Evolutionary conservation across 2,113 vertebrate genomes (phyloP), one percentile per base, ranked within the genome.

Genomic region (Caloenas nicobarica): DNA sequence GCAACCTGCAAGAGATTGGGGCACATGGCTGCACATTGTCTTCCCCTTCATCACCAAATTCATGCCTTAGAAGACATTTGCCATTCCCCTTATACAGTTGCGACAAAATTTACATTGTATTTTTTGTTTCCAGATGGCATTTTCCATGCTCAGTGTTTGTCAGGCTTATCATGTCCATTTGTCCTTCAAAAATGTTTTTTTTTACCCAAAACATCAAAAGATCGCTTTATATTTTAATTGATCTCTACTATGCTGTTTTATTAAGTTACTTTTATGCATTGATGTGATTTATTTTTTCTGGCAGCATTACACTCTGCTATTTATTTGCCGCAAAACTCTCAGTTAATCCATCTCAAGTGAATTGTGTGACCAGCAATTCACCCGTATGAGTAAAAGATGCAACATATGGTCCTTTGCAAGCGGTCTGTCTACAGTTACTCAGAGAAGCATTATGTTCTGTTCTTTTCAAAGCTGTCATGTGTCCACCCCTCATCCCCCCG

Each of bases 111-210:
- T 70, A 54, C 16, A 11, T 36, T 73, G 29, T 25, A 28, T 70
- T 74, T 92, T 84, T 81, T 57, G 18, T 72, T 89, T 89, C 82
- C 33, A 68, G 48, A 36, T 60, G 17, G 38, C 38, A 60, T 70
- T 84, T 96, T 88, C 77, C 29, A 56, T 54, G 89, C 51, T 53
- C 42, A 31, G 15, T 70, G 17, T 86, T 71, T 76, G 48, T 61
- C 61, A 91, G n/a, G 38, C 16, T 86, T 81, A 84, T 68, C 80
- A 77, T 58, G 68, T 88, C 86, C 73, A 61, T 91, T 91, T 94
- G 42, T 87, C 84, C 81, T 89, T 92, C 73, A 38, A 79, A 71
- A 91, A 84, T 44, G 33, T 73, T 87, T 36, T 87, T 36, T 91
- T 57, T 34, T 62, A 46, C 46, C 64, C n/a, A 72, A 94, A 74